phyloP scores from a whole-genome alignment of 2,113 vertebrate species.

The Donacobius atricapilla region DNA sequence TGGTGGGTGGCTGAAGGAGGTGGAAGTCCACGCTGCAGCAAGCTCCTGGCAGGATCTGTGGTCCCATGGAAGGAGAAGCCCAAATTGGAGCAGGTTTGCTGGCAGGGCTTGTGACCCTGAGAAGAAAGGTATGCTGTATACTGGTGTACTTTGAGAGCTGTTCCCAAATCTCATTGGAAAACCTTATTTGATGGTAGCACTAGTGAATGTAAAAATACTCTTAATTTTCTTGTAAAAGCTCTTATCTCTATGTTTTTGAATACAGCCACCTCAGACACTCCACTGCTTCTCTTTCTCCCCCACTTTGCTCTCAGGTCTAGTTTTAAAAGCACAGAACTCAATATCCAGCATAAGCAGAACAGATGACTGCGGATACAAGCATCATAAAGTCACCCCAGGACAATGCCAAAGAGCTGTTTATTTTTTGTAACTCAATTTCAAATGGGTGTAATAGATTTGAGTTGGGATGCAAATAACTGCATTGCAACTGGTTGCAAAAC shows the following conservation, averaged over 20 bases:
- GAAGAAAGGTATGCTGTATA: neutral
- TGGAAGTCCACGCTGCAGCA: neutral
- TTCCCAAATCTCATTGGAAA: neutral
- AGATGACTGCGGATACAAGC: neutral
- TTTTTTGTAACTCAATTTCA: neutral
- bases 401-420: neutral
- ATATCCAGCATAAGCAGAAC: neutral
- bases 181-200: neutral
- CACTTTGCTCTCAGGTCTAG: fast-evolving
- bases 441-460: neutral
- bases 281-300: neutral
- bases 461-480: neutral
- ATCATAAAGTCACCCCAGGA: neutral
- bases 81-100: neutral
- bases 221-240: neutral
- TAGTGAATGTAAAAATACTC: neutral
- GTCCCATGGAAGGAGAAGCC: neutral
- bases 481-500: neutral
- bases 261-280: neutral
- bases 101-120: neutral
- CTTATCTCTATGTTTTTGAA: neutral
- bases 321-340: neutral
- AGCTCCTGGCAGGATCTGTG: neutral
- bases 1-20: neutral
- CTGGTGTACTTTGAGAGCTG: neutral